Evolutionary conservation across 2,888 invertebrate genomes (phyloP), one percentile per base, ranked within the genome.

Genomic region (Heliconius sara): DNA sequence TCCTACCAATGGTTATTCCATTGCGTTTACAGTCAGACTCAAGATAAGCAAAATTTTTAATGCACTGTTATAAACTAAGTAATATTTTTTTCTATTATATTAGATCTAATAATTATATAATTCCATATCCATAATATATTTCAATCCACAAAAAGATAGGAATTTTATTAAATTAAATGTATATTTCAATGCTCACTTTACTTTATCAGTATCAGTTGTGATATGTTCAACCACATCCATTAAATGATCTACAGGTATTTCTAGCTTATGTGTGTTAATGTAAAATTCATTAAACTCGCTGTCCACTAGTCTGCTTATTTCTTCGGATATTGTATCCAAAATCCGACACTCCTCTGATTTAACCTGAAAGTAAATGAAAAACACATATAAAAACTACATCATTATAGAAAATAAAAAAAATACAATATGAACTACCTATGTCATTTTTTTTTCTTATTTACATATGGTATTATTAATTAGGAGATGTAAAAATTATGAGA

Each of bases 261-360:
- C 92, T 39, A 93, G 34, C 52, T 88, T 91, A 80, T 88, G 89
- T 86, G 10, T 67, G 12, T 83, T 83, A 10, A 72, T 39, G 9
- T 80, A 12, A 22, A 83, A 83, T 0, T 89, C 88, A 0, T 89
- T 89, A 1, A 83, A 88, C 60, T 91, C 89, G 0, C 77, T 81
- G 80, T 94, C 95, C 16, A 93, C 85, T 73, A 92, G 83, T 3
- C 88, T 85, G 82, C 91, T 92, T 27, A 94, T 92, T 87, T 94
- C 93, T 27, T 93, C 93, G 0, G 91, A 89, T 84, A 95, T 87
- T 43, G 91, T 79, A 52, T 94, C 94, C 13, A 95, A 65, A 39
- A 95, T 92, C 13, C 91, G 91, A 74, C 85, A 83, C n/a, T 95
- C 93, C 7, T 93, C 92, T 0, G 93, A 91, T 85, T 93, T 93